A percentile compares a stretch with the other conserved stretches of the same genome.
These are phyloP conservation scores for Eupeodes latifasciatus DNA, from an alignment of 2,888 invertebrate species.

Conservation along the genomic window DNA sequence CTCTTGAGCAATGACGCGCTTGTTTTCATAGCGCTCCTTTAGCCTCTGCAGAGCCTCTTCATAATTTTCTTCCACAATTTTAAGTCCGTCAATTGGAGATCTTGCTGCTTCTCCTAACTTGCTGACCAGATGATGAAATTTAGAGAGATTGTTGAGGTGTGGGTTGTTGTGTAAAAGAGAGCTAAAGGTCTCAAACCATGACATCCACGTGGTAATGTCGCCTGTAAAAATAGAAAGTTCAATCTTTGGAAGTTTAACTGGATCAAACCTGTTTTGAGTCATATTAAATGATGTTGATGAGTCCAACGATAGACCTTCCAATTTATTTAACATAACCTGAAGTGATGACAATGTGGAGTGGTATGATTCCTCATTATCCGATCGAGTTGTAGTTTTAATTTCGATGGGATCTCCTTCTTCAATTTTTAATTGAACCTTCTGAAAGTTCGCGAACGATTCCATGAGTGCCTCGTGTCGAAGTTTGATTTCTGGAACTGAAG, in stretches of 20 bases:
- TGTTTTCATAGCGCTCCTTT: not conserved
- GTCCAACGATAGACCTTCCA: slow-evolving; percentile 9
- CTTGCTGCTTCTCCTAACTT: slow-evolving; percentile 38
- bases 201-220: no score
- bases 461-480: slow-evolving; percentile 36
- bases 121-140: slow-evolving; percentile 57
- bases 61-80: slow-evolving; percentile 59
- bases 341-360: not conserved
- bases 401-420: slow-evolving; percentile 39
- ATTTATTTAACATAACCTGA: slow-evolving; percentile 38
- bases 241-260: slow-evolving; percentile 54
- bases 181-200: no score
- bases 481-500: slow-evolving; percentile 1
- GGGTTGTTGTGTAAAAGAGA: not conserved
- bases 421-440: slow-evolving; percentile 46
- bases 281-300: not conserved
- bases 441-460: slow-evolving; percentile 41
- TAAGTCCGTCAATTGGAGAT: slow-evolving; percentile 50
- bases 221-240: slow-evolving; percentile 8
- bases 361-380: no score
- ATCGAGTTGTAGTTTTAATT: no score
- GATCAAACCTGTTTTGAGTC: slow-evolving; percentile 40
- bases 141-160: slow-evolving; percentile 37
- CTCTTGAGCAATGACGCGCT: no score
- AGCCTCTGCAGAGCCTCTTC: slow-evolving; percentile 46